These are phyloP conservation scores for Alviniconcha strummeri DNA, from an alignment of 2,888 invertebrate species.

Conservation along the genomic window DNA sequence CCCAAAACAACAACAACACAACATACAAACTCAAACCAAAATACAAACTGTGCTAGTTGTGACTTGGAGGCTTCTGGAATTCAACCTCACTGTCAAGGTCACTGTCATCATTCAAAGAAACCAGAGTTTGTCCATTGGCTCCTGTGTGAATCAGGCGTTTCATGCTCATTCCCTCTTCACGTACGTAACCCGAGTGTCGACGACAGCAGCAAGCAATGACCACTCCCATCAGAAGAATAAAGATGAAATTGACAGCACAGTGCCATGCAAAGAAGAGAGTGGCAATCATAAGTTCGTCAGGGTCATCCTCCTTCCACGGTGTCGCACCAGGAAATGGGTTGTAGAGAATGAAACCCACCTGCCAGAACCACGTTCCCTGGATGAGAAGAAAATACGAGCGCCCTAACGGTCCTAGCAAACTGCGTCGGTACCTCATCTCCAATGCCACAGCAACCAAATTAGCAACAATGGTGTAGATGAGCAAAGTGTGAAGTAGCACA, in stretches of 20 bases:
- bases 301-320: slow-evolving; percentile 71
- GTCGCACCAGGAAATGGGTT: slow-evolving; percentile 68
- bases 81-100: slow-evolving; percentile 61
- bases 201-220: slow-evolving; percentile 55
- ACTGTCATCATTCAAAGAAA: slow-evolving; percentile 57
- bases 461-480: slow-evolving; percentile 72
- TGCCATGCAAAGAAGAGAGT: slow-evolving; percentile 73
- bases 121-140: slow-evolving; percentile 58
- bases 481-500: slow-evolving; percentile 73
- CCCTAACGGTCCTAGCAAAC: slow-evolving; percentile 69
- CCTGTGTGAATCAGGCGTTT: slow-evolving; percentile 57
- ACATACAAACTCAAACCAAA: neutral
- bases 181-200: slow-evolving; percentile 41
- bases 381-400: slow-evolving; percentile 73
- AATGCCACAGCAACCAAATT: slow-evolving; percentile 64
- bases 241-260: slow-evolving; percentile 56
- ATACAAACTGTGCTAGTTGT: neutral
- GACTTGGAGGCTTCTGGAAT: slow-evolving; percentile 50
- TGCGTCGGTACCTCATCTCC: slow-evolving; percentile 71
- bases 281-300: slow-evolving; percentile 74
- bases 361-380: slow-evolving; percentile 77
- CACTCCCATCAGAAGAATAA: slow-evolving; percentile 60
- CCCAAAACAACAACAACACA: neutral
- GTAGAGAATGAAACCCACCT: slow-evolving; percentile 76
- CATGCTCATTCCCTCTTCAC: slow-evolving; percentile 52